phyloP scores from a whole-genome alignment of 2,888 invertebrate species.

The Mythimna vitellina region DNA sequence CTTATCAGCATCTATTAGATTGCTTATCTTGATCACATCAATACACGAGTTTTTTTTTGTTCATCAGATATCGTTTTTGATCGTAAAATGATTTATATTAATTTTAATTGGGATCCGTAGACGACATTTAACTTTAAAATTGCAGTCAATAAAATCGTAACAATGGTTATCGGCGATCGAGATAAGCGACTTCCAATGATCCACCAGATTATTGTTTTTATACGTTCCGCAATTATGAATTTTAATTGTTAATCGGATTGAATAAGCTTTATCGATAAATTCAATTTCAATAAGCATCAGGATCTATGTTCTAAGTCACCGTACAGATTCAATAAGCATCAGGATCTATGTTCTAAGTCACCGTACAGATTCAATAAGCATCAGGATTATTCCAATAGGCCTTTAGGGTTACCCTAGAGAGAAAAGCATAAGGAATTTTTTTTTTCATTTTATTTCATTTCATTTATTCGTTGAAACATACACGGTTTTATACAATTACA shows the following conservation, averaged over 20 bases:
- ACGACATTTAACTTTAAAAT: conserved; percentile 61
- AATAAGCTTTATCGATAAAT: not conserved
- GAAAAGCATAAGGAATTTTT: not conserved
- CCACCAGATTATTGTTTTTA: conserved; percentile 52
- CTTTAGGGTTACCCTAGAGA: not conserved
- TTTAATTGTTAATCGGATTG: conserved; percentile 42
- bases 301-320: not conserved
- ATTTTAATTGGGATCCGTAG: conserved; percentile 70
- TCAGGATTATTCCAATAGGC: not conserved
- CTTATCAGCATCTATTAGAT: conserved; percentile 33
- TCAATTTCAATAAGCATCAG: too few relatives aligned
- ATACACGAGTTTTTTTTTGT: conserved; percentile 6
- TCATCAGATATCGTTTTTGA: conserved; percentile 18
- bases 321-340: not conserved
- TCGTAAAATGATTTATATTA: conserved; percentile 66
- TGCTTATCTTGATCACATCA: conserved; percentile 24
- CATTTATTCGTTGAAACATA: too few relatives aligned
- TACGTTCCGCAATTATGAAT: conserved; percentile 25
- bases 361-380: not conserved
- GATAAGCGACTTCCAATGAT: conserved; percentile 41
- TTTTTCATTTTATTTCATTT: too few relatives aligned
- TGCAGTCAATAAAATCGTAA: conserved; percentile 52
- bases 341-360: not conserved
- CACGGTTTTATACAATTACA: too few relatives aligned
- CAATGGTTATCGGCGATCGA: conserved; percentile 57